Evolutionary conservation across 1,140 invertebrate species (phyloP).

Genomic region (Drosophila fuyamai): DNA sequence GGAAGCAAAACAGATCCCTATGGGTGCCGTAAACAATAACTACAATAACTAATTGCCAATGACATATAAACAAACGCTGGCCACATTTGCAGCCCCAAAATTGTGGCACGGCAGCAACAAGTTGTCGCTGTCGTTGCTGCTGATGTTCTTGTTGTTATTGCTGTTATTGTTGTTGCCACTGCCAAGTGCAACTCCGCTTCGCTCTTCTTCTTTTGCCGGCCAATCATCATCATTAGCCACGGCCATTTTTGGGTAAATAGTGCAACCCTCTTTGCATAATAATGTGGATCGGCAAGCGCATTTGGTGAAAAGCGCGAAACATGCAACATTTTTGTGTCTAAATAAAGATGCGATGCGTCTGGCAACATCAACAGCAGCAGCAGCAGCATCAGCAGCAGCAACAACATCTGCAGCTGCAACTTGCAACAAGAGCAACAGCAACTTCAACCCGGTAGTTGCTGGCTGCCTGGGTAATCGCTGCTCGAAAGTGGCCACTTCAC

Average conservation of each 20-base stretch:
- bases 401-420: constrained; percentile 9
- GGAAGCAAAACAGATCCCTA: constrained; percentile 18
- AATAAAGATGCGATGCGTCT: constrained; percentile 78
- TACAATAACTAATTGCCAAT: constrained; percentile 78
- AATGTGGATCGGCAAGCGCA: constrained; percentile 77
- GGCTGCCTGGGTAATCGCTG: constrained; percentile 25
- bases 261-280: constrained; percentile 83
- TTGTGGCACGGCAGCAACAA: constrained; percentile 10
- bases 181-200: constrained; percentile 46
- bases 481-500: constrained; percentile 48
- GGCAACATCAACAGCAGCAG: constrained; percentile 47
- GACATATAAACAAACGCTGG: constrained; percentile 74
- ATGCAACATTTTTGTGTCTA: constrained; percentile 82
- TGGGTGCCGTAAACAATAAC: constrained; percentile 37
- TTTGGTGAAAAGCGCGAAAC: constrained; percentile 81
- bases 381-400: constrained; percentile 20
- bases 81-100: constrained; percentile 28
- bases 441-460: constrained; percentile 67
- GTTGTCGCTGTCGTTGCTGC: constrained; percentile 8
- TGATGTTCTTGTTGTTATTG: background rate
- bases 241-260: constrained; percentile 83
- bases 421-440: constrained; percentile 34
- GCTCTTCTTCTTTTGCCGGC: constrained; percentile 33
- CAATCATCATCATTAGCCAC: constrained; percentile 82
- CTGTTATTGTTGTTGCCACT: constrained; percentile 46